A percentile compares a stretch with the other conserved stretches of the same genome.
These are phyloP conservation scores for Takifugu ocellatus DNA, from an alignment of 2,797 vertebrate genomes.

Conservation along the genomic window DNA sequence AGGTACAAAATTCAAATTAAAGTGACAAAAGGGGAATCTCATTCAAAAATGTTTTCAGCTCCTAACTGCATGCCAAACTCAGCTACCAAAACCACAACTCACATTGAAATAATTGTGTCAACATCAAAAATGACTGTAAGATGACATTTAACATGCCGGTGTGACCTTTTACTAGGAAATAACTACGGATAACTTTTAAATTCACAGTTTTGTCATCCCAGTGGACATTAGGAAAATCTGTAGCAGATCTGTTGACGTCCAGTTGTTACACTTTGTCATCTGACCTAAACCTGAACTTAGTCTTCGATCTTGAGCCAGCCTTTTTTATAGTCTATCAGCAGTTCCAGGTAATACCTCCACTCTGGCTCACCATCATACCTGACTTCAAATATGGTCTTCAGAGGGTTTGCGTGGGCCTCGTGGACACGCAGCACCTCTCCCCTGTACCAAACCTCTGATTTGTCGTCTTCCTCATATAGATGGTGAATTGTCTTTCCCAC, in stretches of 20 bases:
- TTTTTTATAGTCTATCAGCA: slow-evolving; percentile 82
- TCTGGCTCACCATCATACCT: slow-evolving; percentile 83
- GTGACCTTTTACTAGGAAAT: too few relatives aligned
- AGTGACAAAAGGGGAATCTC: too few relatives aligned
- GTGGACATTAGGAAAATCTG: background rate
- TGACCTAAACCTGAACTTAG: slow-evolving; percentile 29
- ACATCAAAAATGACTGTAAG: too few relatives aligned
- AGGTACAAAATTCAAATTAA: too few relatives aligned
- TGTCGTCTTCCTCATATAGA: slow-evolving; percentile 83
- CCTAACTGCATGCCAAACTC: too few relatives aligned
- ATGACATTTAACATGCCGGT: too few relatives aligned
- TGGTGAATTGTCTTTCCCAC: slow-evolving; percentile 80
- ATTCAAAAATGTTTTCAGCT: too few relatives aligned
- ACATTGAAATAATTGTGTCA: too few relatives aligned
- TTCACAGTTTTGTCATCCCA: too few relatives aligned
- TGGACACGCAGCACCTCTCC: slow-evolving; percentile 78
- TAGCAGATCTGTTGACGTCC: background rate
- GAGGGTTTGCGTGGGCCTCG: slow-evolving; percentile 73
- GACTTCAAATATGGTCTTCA: slow-evolving; percentile 83
- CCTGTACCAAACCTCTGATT: slow-evolving; percentile 81
- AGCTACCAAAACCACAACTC: too few relatives aligned
- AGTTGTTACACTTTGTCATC: too few relatives aligned
- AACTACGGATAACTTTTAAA: too few relatives aligned
- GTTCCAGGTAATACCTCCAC: slow-evolving; percentile 84
- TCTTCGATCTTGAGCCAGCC: slow-evolving; percentile 83